Conservation (phyloP, 2,888 invertebrate genomes). For the Drosophila austrosaltans region DNA sequence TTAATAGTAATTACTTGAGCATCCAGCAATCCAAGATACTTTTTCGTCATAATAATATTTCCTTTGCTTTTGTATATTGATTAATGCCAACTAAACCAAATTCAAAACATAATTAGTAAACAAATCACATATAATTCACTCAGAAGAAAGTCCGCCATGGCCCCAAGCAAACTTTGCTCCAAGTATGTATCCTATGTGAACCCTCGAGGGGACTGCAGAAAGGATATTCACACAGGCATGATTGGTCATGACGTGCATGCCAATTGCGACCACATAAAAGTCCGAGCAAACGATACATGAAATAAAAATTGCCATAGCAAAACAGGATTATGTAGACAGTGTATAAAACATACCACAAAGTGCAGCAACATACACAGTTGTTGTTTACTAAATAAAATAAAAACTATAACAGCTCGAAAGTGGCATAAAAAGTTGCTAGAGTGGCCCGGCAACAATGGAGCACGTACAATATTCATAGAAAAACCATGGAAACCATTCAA, state of each 20-base stretch:
- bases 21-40: too few species aligned
- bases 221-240: background rate
- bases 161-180: background rate
- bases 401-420: constrained; percentile 31
- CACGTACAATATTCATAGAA: constrained; percentile 30
- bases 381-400: constrained; percentile 40
- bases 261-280: background rate
- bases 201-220: background rate
- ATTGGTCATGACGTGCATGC: background rate
- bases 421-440: constrained; percentile 36
- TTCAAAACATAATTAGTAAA: too few species aligned
- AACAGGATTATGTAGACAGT: constrained; percentile 1
- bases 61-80: too few species aligned
- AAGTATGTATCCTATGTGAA: background rate
- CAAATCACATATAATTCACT: too few species aligned
- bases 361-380: constrained; percentile 21
- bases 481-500: constrained; percentile 24
- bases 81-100: too few species aligned
- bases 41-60: too few species aligned
- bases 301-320: background rate
- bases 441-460: constrained; percentile 11
- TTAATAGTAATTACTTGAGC: too few species aligned
- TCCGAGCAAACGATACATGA: background rate
- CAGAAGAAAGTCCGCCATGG: background rate
- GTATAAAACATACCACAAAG: background rate